Evolutionary conservation across 2,113 vertebrate genomes (phyloP).

Genomic region (Myotis lucifugus): DNA sequence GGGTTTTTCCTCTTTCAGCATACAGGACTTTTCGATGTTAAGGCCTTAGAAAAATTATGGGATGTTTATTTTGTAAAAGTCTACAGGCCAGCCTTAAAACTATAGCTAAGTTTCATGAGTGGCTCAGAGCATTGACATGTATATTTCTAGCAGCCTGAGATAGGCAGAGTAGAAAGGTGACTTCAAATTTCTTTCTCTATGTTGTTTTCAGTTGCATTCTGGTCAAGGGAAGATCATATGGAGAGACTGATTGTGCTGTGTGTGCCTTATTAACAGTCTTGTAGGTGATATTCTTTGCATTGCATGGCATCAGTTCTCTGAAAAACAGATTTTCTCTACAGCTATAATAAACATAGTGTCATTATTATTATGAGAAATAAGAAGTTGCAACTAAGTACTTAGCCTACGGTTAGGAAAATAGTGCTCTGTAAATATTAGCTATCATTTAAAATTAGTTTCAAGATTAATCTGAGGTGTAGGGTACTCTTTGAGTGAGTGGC

Average conservation of each 20-base stretch:
- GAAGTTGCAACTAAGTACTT: neutral
- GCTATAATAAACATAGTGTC: neutral
- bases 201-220: neutral
- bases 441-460: constrained; percentile 26
- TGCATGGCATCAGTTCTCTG: neutral
- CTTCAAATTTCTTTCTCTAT: neutral
- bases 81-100: neutral
- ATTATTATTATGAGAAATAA: neutral
- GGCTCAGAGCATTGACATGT: neutral
- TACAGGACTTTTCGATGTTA: neutral
- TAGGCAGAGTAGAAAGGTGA: neutral
- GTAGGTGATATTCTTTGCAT: neutral
- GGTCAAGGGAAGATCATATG: neutral
- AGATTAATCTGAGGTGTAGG: neutral
- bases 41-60: neutral
- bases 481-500: neutral
- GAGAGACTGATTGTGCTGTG: neutral
- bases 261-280: neutral
- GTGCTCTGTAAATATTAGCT: neutral
- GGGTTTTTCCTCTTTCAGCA: neutral
- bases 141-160: neutral
- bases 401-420: neutral
- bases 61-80: neutral
- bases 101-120: neutral
- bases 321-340: neutral